phyloP scores from a whole-genome alignment of 2,797 vertebrate genomes.

The Melanogrammus aeglefinus region DNA sequence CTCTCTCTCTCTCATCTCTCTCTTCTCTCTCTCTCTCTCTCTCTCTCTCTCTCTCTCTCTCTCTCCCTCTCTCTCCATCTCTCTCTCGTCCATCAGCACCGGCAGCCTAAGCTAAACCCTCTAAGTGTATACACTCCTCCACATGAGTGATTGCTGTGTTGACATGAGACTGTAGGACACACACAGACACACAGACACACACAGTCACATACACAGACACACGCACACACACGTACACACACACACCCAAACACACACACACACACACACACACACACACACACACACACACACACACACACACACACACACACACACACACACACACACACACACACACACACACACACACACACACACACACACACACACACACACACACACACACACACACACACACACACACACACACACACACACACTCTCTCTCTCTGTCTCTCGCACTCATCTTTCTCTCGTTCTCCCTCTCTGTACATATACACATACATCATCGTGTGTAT shows the following conservation, averaged over 20 bases:
- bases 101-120: conserved; percentile 61
- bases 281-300: conserved; percentile 23
- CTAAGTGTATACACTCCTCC: conserved; percentile 57
- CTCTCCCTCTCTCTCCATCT: conserved; percentile 47
- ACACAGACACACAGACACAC: conserved; percentile 31
- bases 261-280: conserved; percentile 41
- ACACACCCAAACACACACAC: conserved; percentile 16
- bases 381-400: conserved; percentile 17
- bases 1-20: conserved; percentile 31
- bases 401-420: conserved; percentile 19
- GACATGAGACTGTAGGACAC: conserved; percentile 60
- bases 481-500: background rate
- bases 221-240: background rate
- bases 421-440: background rate
- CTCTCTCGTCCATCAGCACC: conserved; percentile 69
- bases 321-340: background rate
- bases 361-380: conserved; percentile 43
- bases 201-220: conserved; percentile 18
- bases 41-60: conserved; percentile 25
- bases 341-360: conserved; percentile 21
- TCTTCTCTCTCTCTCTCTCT: background rate
- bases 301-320: conserved; percentile 19
- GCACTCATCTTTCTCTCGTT: conserved; percentile 4
- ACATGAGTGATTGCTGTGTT: conserved; percentile 70
- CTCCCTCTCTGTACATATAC: conserved; percentile 6